A percentile compares a stretch with the other conserved stretches of the same genome.
phyloP scores from a whole-genome alignment of 1,140 invertebrate genomes.

The Cheumatopsyche charites region DNA sequence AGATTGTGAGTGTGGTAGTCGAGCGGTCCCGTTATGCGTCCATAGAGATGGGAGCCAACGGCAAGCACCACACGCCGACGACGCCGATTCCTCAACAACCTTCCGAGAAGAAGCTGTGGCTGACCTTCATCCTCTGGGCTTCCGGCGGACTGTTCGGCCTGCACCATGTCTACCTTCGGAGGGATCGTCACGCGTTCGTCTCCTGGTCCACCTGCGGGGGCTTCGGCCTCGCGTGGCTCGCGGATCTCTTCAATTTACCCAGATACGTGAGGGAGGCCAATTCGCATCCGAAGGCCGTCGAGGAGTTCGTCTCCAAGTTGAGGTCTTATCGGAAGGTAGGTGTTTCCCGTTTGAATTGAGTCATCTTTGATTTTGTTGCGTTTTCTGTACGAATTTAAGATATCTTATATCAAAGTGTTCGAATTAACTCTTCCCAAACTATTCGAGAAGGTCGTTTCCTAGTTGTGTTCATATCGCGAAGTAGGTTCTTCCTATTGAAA shows the following conservation, averaged over 20 bases:
- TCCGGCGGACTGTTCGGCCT: constrained; percentile 85
- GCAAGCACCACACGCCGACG: not conserved
- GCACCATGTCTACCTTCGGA: constrained; percentile 88
- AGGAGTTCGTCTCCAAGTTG: constrained; percentile 69
- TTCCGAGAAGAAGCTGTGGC: constrained; percentile 68
- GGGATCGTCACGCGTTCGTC: constrained; percentile 89
- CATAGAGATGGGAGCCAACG: constrained; percentile 5
- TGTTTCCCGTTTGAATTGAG: not conserved
- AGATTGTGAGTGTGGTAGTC: not conserved
- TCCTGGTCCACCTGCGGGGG: constrained; percentile 88
- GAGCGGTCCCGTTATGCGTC: not conserved
- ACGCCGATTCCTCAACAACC: not conserved
- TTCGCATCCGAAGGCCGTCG: constrained; percentile 73
- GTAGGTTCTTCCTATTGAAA: too few relatives aligned
- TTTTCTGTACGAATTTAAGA: not conserved
- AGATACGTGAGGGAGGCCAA: constrained; percentile 89
- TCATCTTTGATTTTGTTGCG: too few relatives aligned
- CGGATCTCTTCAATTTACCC: constrained; percentile 85
- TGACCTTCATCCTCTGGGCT: constrained; percentile 84
- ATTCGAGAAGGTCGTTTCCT: too few relatives aligned
- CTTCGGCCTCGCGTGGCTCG: constrained; percentile 85
- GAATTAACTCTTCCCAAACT: not conserved
- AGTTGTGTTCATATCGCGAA: too few relatives aligned
- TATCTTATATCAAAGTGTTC: not conserved
- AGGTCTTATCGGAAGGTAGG: constrained; percentile 68